phyloP scores from a whole-genome alignment of 2,113 vertebrate species.

The Tupaia chinensis region DNA sequence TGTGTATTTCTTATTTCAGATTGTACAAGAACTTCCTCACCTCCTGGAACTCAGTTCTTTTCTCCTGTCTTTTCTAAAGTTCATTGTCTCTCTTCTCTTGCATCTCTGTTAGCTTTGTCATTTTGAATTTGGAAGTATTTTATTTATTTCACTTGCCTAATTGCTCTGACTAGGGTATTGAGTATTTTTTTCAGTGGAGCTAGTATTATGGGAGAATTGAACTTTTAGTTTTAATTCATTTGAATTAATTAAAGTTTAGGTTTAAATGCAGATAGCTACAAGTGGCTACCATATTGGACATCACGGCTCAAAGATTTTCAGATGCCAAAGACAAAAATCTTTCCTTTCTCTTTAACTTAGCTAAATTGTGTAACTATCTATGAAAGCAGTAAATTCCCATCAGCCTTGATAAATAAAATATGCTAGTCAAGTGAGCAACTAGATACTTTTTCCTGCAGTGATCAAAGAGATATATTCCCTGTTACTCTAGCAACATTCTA shows the following conservation, averaged over 20 bases:
- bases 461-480: not conserved
- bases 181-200: not conserved
- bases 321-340: not conserved
- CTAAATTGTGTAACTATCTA: not conserved
- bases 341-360: not conserved
- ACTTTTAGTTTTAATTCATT: conserved; percentile 39
- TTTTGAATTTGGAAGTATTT: not conserved
- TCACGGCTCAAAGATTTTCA: not conserved
- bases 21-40: no score
- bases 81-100: no score
- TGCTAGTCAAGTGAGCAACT: not conserved
- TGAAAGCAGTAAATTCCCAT: not conserved
- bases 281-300: not conserved
- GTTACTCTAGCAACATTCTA: not conserved
- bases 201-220: not conserved
- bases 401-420: conserved; percentile 26
- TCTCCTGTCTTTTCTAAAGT: no score
- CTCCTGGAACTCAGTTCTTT: no score
- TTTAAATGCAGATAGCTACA: not conserved
- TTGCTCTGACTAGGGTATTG: not conserved
- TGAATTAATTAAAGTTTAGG: conserved; percentile 5
- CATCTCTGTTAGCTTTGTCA: not conserved
- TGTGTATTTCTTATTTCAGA: no score
- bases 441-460: not conserved
- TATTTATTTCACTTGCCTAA: conserved; percentile 12